phyloP scores from a whole-genome alignment of 1,140 invertebrate species.

The Aradophagus sp. region DNA sequence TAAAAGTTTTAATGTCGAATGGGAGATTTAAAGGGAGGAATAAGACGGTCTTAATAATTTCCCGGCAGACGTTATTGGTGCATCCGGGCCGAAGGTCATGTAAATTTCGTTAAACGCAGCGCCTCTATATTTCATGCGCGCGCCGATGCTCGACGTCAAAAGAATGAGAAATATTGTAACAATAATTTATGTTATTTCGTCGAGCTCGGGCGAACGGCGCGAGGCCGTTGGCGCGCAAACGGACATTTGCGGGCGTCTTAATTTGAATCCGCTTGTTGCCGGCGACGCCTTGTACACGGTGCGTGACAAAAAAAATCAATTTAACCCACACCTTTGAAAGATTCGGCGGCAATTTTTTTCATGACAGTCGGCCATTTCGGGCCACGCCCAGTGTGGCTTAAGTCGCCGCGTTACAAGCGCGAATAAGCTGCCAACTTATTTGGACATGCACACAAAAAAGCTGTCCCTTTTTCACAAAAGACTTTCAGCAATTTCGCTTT shows the following conservation, averaged over 20 bases:
- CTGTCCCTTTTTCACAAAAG: not conserved
- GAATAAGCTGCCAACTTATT: conserved; percentile 37
- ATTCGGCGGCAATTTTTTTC: conserved; percentile 30
- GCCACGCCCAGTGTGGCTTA: conserved; percentile 30
- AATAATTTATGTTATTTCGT: conserved; percentile 19
- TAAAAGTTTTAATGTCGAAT: conserved; percentile 22
- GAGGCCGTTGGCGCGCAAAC: too few relatives aligned
- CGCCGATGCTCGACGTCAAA: not conserved
- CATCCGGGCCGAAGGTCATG: conserved; percentile 27
- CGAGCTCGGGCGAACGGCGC: too few relatives aligned
- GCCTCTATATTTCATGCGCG: conserved; percentile 2
- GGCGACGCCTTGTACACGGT: too few relatives aligned
- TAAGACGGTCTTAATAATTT: conserved; percentile 43
- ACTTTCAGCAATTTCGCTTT: not conserved
- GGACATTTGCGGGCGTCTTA: too few relatives aligned
- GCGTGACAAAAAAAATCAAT: conserved; percentile 21
- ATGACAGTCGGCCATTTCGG: conserved; percentile 25
- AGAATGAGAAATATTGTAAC: conserved; percentile 10
- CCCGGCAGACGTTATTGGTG: conserved; percentile 14
- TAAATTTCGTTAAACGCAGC: conserved; percentile 26
- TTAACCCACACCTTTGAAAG: conserved; percentile 25
- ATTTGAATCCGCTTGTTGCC: too few relatives aligned
- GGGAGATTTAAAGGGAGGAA: conserved; percentile 13
- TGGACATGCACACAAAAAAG: conserved; percentile 11
- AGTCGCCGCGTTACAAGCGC: conserved; percentile 28